Conservation (phyloP, 1,140 invertebrate species). For the Philopotamus ludificatus region DNA sequence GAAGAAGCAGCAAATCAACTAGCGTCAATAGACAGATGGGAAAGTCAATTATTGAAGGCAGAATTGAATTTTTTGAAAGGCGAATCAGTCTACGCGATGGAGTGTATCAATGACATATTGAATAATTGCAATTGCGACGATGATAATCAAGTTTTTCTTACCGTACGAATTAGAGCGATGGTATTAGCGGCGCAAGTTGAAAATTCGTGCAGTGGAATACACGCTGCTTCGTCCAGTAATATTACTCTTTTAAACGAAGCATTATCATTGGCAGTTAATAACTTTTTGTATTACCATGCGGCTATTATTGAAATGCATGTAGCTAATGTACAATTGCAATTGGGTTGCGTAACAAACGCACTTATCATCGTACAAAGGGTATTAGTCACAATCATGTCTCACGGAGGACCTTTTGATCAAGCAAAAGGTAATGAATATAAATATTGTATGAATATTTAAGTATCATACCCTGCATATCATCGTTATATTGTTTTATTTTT, state of each 20-base stretch:
- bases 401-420: conserved; percentile 79
- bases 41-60: conserved; percentile 64
- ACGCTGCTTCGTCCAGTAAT: conserved; percentile 53
- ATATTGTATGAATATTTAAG: conserved; percentile 44
- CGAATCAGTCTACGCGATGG: conserved; percentile 63
- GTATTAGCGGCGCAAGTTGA: conserved; percentile 73
- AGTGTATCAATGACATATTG: conserved; percentile 61
- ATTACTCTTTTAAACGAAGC: conserved; percentile 68
- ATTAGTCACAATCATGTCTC: conserved; percentile 70
- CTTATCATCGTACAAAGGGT: conserved; percentile 67
- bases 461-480: not conserved
- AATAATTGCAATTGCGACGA: conserved; percentile 54
- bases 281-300: conserved; percentile 73
- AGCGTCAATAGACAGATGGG: conserved; percentile 67
- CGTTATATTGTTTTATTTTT: conserved; percentile 44
- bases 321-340: conserved; percentile 70
- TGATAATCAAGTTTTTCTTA: conserved; percentile 56
- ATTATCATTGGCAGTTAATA: conserved; percentile 66
- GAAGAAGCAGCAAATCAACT: conserved; percentile 72
- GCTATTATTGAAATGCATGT: conserved; percentile 76
- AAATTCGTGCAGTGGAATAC: conserved; percentile 57
- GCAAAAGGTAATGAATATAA: conserved; percentile 59
- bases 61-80: conserved; percentile 69
- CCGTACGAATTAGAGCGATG: conserved; percentile 65
- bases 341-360: conserved; percentile 73